Evolutionary conservation across 2,113 vertebrate genomes (phyloP), one percentile per base, ranked within the genome.

Genomic region (Saguinus midas): DNA sequence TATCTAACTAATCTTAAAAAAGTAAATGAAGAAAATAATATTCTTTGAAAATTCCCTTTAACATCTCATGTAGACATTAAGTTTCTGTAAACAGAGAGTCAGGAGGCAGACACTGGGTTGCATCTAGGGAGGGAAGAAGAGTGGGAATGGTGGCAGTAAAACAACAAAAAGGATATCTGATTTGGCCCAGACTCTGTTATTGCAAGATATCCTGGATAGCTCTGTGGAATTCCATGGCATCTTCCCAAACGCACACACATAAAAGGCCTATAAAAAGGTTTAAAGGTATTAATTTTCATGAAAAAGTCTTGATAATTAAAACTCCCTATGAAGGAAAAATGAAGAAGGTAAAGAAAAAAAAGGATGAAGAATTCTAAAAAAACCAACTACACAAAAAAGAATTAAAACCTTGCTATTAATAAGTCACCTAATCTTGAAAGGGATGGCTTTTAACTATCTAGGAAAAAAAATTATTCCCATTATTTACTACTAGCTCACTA

Each of bases 181-280:
- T 48, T 57, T 93, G 70, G 73, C 25, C 32, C 11, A 87, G 20
- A 37, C 79, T 87, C 61, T 57, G 6, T 17, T 35, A 58, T 16
- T 37, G n/a, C 45, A 89, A 94, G 32, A 93, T 43, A 68, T 27
- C 16, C 52, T 80, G 48, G 68, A 52, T 73, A 82, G 57, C 55
- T 78, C 37, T 80, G 81, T 82, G 18, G 57, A 93, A 93, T 96
- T 87, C 75, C 84, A 81, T 75, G 32, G 43, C 43, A 45, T 92
- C 89, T 70, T 91, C 32, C 25, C 27, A 13, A 12, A 13, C 58
- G 5, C 58, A 61, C 25, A 61, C 27, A 32, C 61, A 61, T 11
- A 10, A 20, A n/a, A 91, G 29, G 43, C 29, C 37, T 75, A 52
- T n/a, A 52, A 86, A 86, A 95, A 70, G 0, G 6, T 27, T 93